phyloP scores from a whole-genome alignment of 2,797 vertebrate species.

The Lepus oiostolus region DNA sequence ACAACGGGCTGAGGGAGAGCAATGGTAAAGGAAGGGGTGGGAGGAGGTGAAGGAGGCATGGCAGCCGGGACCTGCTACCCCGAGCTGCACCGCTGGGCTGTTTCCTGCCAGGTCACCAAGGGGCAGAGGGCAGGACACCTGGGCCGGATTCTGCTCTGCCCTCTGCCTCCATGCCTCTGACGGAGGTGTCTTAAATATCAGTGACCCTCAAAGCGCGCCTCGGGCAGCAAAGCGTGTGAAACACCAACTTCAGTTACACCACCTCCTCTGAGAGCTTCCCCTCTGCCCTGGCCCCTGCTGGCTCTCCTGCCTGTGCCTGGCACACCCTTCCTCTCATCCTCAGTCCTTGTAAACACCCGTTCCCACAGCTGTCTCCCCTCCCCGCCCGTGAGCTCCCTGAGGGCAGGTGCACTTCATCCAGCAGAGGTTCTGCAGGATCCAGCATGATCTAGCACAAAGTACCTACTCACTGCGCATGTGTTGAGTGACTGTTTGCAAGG shows the following conservation, averaged over 20 bases:
- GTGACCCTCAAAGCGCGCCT: fast-evolving
- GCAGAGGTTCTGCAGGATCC: background rate
- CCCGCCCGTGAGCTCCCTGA: background rate
- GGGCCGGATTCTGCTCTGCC: too few relatives aligned
- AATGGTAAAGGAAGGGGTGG: background rate
- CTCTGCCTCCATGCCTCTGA: too few relatives aligned
- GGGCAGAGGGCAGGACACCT: too few relatives aligned
- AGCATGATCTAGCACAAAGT: background rate
- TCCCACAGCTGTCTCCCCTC: background rate
- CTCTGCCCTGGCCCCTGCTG: background rate
- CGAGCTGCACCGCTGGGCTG: fast-evolving
- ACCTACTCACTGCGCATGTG: fast-evolving
- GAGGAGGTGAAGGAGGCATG: too few relatives aligned
- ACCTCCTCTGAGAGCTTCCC: background rate
- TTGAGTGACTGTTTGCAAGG: fast-evolving
- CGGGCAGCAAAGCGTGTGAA: fast-evolving
- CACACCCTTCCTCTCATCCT: too few relatives aligned
- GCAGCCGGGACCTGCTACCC: background rate
- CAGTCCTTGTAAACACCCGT: fast-evolving
- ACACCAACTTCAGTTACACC: too few relatives aligned
- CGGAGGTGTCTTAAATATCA: background rate
- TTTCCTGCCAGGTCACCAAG: background rate
- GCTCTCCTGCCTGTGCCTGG: background rate
- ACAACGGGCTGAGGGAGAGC: background rate
- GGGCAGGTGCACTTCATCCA: fast-evolving